These are phyloP conservation scores for Phataginus tricuspis DNA, from an alignment of 2,797 vertebrate species.

Conservation along the genomic window DNA sequence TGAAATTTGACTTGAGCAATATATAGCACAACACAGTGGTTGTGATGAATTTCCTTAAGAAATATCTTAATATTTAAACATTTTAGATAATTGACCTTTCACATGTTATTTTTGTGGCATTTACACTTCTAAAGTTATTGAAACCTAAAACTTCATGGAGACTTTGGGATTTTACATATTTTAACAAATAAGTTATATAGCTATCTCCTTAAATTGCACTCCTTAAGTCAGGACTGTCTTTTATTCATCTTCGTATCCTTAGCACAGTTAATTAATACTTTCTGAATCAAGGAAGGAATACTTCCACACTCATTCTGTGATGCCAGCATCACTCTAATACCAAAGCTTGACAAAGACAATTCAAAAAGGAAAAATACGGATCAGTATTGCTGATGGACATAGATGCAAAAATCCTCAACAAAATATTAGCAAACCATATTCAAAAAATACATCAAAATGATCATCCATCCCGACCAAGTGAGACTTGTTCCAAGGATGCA, in stretches of 20 bases:
- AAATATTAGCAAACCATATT: no score
- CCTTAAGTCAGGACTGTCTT: neutral
- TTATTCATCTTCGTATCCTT: constrained; percentile 10
- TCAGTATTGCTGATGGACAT: no score
- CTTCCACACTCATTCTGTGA: no score
- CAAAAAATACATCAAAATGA: no score
- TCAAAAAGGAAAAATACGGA: no score
- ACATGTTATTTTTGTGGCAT: constrained; percentile 19
- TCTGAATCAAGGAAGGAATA: neutral
- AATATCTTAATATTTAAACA: constrained; percentile 16
- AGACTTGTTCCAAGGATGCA: no score
- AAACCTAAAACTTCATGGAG: constrained; percentile 36
- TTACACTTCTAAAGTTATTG: constrained; percentile 47
- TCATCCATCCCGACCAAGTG: no score
- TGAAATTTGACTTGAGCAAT: constrained; percentile 28
- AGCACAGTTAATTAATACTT: constrained; percentile 2
- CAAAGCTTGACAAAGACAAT: no score
- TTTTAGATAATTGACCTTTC: constrained; percentile 38
- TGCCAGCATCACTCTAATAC: no score
- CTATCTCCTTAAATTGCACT: neutral
- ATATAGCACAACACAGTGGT: neutral
- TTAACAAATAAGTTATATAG: neutral
- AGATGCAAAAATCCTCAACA: no score
- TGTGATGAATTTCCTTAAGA: constrained; percentile 33
- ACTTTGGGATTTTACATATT: neutral